These are phyloP conservation scores for Drosophila putrida DNA, from an alignment of 2,888 invertebrate genomes.

Conservation along the genomic window DNA sequence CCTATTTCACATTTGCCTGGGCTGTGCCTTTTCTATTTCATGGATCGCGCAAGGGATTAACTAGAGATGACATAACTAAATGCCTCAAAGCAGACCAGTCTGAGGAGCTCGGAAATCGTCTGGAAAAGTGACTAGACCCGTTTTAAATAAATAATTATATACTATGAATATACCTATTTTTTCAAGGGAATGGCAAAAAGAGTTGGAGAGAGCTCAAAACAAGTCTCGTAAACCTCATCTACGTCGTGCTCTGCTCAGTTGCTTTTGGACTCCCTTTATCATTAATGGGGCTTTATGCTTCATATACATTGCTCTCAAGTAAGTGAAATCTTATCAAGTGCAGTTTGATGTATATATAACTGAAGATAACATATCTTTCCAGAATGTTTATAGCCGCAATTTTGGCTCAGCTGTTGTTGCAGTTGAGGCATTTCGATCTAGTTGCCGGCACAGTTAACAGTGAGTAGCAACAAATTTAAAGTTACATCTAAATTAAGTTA, in stretches of 20 bases:
- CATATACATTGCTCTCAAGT: constrained; percentile 83
- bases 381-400: constrained; percentile 84
- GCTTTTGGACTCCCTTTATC: constrained; percentile 90
- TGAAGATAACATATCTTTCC: constrained; percentile 4
- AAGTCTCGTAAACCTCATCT: constrained; percentile 88
- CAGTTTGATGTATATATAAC: background rate
- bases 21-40: constrained; percentile 81
- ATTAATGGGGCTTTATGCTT: constrained; percentile 88
- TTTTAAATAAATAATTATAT: background rate
- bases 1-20: constrained; percentile 84
- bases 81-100: constrained; percentile 88
- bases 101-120: constrained; percentile 82
- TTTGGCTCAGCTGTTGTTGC: constrained; percentile 83
- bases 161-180: background rate
- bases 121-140: constrained; percentile 80
- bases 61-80: constrained; percentile 89
- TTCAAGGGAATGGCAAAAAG: constrained; percentile 89
- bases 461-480: constrained; percentile 5
- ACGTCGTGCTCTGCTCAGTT: constrained; percentile 88
- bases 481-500: background rate
- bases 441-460: constrained; percentile 3
- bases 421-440: constrained; percentile 74
- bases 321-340: constrained; percentile 49
- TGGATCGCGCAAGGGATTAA: constrained; percentile 85
- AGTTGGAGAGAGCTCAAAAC: constrained; percentile 87